Evolutionary conservation across 2,113 vertebrate species (phyloP).

Genomic region (Fukomys damarensis): DNA sequence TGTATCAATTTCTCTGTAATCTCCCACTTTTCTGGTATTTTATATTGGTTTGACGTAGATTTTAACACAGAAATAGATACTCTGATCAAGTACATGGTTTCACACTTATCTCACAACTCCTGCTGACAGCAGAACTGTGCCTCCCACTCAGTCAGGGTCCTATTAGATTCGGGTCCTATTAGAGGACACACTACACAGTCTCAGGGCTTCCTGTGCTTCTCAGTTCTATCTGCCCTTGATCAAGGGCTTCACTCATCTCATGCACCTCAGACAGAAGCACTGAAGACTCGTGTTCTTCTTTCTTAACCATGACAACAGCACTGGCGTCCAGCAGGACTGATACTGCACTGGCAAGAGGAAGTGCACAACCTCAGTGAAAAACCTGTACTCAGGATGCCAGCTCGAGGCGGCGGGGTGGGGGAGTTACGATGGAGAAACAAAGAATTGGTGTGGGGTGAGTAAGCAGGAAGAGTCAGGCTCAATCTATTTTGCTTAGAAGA

Average conservation of each 20-base stretch:
- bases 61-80: not conserved
- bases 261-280: not conserved
- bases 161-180: too few relatives aligned
- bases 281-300: not conserved
- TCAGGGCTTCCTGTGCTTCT: not conserved
- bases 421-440: not conserved
- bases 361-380: not conserved
- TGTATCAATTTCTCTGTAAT: not conserved
- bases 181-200: not conserved
- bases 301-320: not conserved
- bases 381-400: not conserved
- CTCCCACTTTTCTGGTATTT: not conserved
- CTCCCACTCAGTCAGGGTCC: not conserved
- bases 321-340: not conserved
- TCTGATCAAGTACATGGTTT: not conserved
- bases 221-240: not conserved
- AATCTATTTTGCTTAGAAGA: not conserved
- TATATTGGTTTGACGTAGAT: not conserved
- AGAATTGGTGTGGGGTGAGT: not conserved
- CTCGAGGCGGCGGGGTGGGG: too few relatives aligned
- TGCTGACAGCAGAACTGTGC: not conserved
- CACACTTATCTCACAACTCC: not conserved
- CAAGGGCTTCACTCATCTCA: not conserved
- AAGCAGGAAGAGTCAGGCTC: not conserved
- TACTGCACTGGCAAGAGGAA: not conserved